Evolutionary conservation across 2,797 vertebrate genomes (phyloP).

Genomic region (Rhynchotus rufescens): DNA sequence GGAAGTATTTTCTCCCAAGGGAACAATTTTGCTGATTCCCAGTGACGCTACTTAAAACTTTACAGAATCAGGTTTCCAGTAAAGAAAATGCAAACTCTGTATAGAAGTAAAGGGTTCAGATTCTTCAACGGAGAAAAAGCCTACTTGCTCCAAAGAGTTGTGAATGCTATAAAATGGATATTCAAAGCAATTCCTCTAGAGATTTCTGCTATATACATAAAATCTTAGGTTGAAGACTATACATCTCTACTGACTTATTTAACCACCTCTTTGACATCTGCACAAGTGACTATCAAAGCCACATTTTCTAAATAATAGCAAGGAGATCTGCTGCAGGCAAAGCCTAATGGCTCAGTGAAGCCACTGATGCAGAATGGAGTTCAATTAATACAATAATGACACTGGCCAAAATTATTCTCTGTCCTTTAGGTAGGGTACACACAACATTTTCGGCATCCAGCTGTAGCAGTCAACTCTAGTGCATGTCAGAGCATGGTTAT

Average conservation of each 20-base stretch:
- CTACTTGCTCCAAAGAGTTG: background rate
- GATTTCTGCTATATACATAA: background rate
- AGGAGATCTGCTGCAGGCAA: constrained; percentile 33
- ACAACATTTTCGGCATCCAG: fast-evolving
- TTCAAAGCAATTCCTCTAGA: constrained; percentile 3
- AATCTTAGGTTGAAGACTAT: background rate
- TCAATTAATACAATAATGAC: constrained; percentile 63
- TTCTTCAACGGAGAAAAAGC: background rate
- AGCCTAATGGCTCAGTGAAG: background rate
- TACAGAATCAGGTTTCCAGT: background rate
- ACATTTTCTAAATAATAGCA: constrained; percentile 44
- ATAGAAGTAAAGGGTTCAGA: background rate
- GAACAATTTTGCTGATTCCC: background rate
- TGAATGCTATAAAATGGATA: background rate
- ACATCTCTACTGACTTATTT: background rate
- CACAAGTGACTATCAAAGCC: constrained; percentile 31
- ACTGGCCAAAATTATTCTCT: constrained; percentile 9
- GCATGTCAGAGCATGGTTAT: background rate
- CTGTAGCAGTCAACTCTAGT: background rate
- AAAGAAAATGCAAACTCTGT: background rate
- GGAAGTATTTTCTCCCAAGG: background rate
- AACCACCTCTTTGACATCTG: constrained; percentile 30
- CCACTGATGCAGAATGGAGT: constrained; percentile 55
- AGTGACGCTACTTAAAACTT: background rate
- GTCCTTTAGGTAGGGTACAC: background rate